Percentiles rank a stretch among this genome's conserved stretches.
phyloP scores from a whole-genome alignment of 2,113 vertebrate species.

The Thamnaconus septentrionalis region DNA sequence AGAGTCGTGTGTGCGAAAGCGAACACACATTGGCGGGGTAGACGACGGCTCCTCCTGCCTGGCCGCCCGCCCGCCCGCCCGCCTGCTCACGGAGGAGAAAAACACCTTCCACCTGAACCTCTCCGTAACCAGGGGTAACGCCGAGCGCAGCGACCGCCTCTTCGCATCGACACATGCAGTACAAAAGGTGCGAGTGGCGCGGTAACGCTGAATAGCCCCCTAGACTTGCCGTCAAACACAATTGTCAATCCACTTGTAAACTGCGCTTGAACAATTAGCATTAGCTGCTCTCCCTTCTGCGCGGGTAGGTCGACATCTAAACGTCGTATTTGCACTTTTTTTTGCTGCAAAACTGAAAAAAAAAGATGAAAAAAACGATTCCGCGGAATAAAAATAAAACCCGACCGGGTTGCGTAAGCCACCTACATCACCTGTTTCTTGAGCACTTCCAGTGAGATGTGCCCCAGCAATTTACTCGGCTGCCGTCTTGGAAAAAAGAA shows the following conservation, averaged over 20 bases:
- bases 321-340: neutral
- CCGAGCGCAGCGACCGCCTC: slow-evolving; percentile 37
- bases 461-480: slow-evolving; percentile 47
- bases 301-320: neutral
- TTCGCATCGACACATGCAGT: slow-evolving; percentile 16
- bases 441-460: slow-evolving; percentile 60
- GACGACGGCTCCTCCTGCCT: too few species aligned
- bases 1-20: too few species aligned
- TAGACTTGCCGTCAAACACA: slow-evolving; percentile 4
- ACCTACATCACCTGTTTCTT: slow-evolving; percentile 65
- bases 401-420: slow-evolving; percentile 53
- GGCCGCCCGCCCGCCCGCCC: too few species aligned
- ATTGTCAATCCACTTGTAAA: neutral
- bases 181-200: slow-evolving; percentile 1
- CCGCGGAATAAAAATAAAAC: slow-evolving; percentile 55
- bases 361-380: slow-evolving; percentile 7
- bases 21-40: too few species aligned
- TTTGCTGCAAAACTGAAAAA: slow-evolving; percentile 15
- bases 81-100: too few species aligned
- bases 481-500: slow-evolving; percentile 50
- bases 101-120: slow-evolving; percentile 39
- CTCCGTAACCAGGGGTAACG: slow-evolving; percentile 51
- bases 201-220: slow-evolving; percentile 1
- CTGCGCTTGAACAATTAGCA: too few species aligned
- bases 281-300: too few species aligned